Conservation (phyloP, 2,888 invertebrate species). For the Chelonus formosanus region DNA sequence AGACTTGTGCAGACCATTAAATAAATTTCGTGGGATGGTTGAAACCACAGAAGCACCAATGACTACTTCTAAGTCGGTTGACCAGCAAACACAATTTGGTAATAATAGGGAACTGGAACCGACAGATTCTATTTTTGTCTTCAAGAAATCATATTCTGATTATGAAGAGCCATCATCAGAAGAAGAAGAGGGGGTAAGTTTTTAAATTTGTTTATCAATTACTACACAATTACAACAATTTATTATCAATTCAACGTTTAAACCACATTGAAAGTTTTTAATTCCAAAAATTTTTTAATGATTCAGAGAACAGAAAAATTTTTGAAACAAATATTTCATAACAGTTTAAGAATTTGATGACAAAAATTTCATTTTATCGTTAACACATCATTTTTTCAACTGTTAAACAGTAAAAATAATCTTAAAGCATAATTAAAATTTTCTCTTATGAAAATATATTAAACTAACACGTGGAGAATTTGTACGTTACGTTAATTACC, state of each 20-base stretch:
- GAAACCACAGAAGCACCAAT: constrained; percentile 45
- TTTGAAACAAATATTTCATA: no score
- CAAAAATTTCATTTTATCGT: no score
- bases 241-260: no score
- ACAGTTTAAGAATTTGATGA: no score
- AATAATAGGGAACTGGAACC: constrained; percentile 56
- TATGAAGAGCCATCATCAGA: constrained; percentile 60
- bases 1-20: constrained; percentile 8
- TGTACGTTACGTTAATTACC: no score
- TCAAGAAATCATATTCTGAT: constrained; percentile 59
- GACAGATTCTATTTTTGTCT: constrained; percentile 62
- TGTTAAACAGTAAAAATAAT: no score
- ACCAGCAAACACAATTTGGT: constrained; percentile 62
- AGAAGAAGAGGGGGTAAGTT: constrained; percentile 58
- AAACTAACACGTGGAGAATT: no score
- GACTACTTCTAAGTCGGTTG: constrained; percentile 34
- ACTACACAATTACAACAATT: no score
- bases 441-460: no score
- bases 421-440: no score
- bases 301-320: no score
- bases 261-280: not conserved
- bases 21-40: constrained; percentile 49
- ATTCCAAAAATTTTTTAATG: not conserved
- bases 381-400: no score
- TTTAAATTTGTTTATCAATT: not conserved